These are phyloP conservation scores for Xenus cinereus DNA, from an alignment of 2,113 vertebrate genomes.

Conservation along the genomic window DNA sequence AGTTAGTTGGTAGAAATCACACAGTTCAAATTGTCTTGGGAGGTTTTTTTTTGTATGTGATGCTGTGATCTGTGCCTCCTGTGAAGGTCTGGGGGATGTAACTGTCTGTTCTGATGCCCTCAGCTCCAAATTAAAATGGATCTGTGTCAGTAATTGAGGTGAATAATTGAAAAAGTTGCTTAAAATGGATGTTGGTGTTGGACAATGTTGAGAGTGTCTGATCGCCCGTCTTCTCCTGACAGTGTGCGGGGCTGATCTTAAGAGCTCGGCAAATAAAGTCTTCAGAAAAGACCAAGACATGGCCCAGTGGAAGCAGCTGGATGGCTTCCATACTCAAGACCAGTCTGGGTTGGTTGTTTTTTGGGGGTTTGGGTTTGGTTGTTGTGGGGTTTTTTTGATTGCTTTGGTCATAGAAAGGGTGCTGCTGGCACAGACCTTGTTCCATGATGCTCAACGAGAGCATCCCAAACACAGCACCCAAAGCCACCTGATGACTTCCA, in stretches of 20 bases:
- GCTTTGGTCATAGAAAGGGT: background rate
- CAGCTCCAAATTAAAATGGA: background rate
- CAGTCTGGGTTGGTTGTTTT: background rate
- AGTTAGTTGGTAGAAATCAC: background rate
- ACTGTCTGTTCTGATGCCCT: background rate
- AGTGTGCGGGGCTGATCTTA: background rate
- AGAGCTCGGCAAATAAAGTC: background rate
- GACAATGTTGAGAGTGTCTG: background rate
- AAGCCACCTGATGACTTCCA: background rate
- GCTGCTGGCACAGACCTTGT: background rate
- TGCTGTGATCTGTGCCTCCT: background rate
- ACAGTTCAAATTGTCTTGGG: background rate
- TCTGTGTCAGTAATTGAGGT: background rate
- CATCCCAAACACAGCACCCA: background rate
- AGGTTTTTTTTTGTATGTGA: background rate
- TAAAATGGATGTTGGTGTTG: background rate
- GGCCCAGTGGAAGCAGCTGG: background rate
- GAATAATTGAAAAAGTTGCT: background rate
- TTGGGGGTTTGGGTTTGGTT: background rate
- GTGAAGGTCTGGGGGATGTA: background rate
- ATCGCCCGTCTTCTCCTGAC: background rate
- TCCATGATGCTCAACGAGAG: fast-evolving
- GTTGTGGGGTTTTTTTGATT: background rate
- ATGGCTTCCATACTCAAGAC: background rate
- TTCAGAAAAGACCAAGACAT: background rate